These are phyloP conservation scores for Peromyscus californicus DNA, from an alignment of 2,113 vertebrate genomes.

Conservation along the genomic window DNA sequence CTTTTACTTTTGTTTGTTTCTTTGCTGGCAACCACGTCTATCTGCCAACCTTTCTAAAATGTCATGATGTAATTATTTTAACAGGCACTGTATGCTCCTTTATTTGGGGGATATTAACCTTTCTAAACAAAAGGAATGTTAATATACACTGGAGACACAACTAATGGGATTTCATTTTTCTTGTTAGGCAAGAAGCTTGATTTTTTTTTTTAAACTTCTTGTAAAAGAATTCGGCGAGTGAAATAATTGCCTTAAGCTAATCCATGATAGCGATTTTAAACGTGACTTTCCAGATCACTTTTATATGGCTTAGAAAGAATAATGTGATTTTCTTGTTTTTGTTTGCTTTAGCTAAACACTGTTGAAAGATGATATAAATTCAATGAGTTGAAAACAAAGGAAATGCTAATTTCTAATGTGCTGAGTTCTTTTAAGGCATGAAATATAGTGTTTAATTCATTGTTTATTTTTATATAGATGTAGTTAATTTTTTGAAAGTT, in stretches of 20 bases:
- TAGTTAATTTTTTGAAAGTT: conserved; percentile 66
- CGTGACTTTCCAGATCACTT: conserved; percentile 88
- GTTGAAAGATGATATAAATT: conserved; percentile 87
- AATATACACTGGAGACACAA: conserved; percentile 88
- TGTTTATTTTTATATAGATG: conserved; percentile 78
- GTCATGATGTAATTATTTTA: conserved; percentile 93
- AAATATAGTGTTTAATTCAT: conserved; percentile 77
- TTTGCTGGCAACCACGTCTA: conserved; percentile 85
- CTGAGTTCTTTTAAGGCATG: conserved; percentile 63
- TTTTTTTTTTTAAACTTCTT: conserved; percentile 86
- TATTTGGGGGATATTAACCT: conserved; percentile 93
- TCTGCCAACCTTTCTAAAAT: conserved; percentile 90
- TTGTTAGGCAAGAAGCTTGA: conserved; percentile 88
- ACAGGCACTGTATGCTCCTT: conserved; percentile 91
- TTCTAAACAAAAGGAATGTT: conserved; percentile 92
- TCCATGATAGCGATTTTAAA: conserved; percentile 88
- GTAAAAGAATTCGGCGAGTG: conserved; percentile 88
- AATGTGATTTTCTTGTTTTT: conserved; percentile 88
- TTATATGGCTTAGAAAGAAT: conserved; percentile 85
- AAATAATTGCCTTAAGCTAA: conserved; percentile 92
- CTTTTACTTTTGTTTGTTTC: conserved; percentile 86
- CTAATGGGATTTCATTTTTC: conserved; percentile 93
- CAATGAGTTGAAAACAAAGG: conserved; percentile 85
- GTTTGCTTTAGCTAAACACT: conserved; percentile 88
- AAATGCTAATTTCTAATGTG: conserved; percentile 86